Base-by-base conservation (phyloP, 92 coral and sea anemone genomes). In the Zoanthus sansibaricus region DNA sequence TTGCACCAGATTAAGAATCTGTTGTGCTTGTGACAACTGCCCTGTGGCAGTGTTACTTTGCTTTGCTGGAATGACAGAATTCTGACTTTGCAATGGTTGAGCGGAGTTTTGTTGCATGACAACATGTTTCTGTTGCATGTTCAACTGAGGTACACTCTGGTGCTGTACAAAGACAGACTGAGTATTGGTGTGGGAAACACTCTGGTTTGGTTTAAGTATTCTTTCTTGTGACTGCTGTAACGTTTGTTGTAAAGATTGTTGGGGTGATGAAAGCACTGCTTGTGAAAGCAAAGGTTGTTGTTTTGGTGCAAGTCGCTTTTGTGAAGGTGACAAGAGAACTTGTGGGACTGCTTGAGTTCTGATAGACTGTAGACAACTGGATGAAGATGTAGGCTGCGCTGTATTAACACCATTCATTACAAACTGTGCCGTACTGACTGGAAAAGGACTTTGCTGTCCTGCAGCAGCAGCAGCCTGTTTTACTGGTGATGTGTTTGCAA, bases 231-330 rank as follows among this genome's bases (percentile, higher is more conserved):
- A 11, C 45, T 66, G 85, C 21, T 80, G 85, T 45, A 80, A 11
- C 20, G 79, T 66, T 59, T 79, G 84, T 37, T 79, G 84, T 20
- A 79, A 67, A 33, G 75, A 25, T 10, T 71, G 75, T 31, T 90
- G 93, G 52, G 93, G 88, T 10, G 92, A 86, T 7, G 93, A 90
- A 47, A 90, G 71, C 9, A 86, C 88, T 66, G 92, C 76, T 71
- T 92, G 94, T 55, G 98, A 91, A 47, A 94, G 77, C n/a, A 94
- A 49, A 30, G 78, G 90, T 59, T 92, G 94, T 73, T 92, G 95
- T 25, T 94, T 94, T 0, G 98, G 98, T 47, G 98, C 98, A 79
- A 94, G 92, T 85, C 98, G 71, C 47, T 94, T 93, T 51, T 64
- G 85, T 20, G 85, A 67, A n/a, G 85, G 64, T 48, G 85, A 80